These are phyloP conservation scores for Gobio occitaniae DNA, from an alignment of 2,797 vertebrate genomes.

Conservation along the genomic window DNA sequence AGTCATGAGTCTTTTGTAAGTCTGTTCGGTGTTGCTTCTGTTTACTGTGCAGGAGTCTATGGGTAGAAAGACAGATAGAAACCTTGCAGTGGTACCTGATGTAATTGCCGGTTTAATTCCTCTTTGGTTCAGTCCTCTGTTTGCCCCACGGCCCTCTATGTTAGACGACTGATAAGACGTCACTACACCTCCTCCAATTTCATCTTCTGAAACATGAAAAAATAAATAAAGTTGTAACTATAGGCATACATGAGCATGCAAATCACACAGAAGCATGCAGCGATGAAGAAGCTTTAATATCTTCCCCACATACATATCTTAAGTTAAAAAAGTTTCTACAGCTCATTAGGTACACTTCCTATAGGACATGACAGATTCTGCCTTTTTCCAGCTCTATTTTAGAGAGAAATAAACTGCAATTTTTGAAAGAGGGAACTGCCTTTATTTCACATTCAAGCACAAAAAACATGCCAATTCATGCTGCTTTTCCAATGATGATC, in stretches of 20 bases:
- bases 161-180: slow-evolving; percentile 76
- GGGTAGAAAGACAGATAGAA: background rate
- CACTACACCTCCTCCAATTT: slow-evolving; percentile 84
- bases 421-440: slow-evolving; percentile 70
- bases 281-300: background rate
- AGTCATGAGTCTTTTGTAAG: background rate
- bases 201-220: slow-evolving; percentile 84
- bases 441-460: slow-evolving; percentile 41
- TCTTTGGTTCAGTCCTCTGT: slow-evolving; percentile 82
- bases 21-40: background rate
- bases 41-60: background rate
- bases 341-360: slow-evolving; percentile 80
- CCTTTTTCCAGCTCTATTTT: slow-evolving; percentile 73
- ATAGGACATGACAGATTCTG: slow-evolving; percentile 82
- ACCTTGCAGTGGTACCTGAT: slow-evolving; percentile 81
- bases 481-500: slow-evolving; percentile 69
- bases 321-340: slow-evolving; percentile 73
- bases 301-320: slow-evolving; percentile 10
- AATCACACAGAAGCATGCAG: slow-evolving; percentile 58
- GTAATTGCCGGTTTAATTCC: slow-evolving; percentile 76
- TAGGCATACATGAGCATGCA: slow-evolving; percentile 68
- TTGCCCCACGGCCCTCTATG: slow-evolving; percentile 73
- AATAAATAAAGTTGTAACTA: slow-evolving; percentile 66
- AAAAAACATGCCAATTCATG: background rate
- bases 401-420: slow-evolving; percentile 70